These are phyloP conservation scores for Istiophorus platypterus DNA, from an alignment of 2,113 vertebrate species.

Conservation along the genomic window DNA sequence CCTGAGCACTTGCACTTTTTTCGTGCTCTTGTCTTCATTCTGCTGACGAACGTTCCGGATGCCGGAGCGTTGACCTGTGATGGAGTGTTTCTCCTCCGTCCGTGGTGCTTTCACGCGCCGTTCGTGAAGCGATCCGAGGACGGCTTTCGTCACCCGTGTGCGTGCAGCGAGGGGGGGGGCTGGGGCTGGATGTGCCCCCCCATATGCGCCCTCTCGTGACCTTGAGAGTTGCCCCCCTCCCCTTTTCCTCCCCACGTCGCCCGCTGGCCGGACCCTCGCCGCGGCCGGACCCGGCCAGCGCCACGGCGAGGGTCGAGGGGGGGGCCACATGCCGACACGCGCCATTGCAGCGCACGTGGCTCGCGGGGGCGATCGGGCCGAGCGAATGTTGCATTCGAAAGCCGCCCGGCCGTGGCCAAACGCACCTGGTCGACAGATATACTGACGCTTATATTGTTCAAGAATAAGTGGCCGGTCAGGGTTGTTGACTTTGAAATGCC, in stretches of 20 bases:
- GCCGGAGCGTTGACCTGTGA: background rate
- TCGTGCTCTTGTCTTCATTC: background rate
- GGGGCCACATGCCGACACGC: too few relatives aligned
- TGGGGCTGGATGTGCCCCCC: too few relatives aligned
- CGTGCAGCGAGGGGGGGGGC: too few relatives aligned
- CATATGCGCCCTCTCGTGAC: too few relatives aligned
- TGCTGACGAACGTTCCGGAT: background rate
- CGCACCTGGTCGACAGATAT: conserved; percentile 19
- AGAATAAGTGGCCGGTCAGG: background rate
- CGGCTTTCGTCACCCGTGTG: background rate
- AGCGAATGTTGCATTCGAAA: conserved; percentile 44
- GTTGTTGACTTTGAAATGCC: background rate
- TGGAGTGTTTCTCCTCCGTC: too few relatives aligned
- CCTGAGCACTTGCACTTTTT: background rate
- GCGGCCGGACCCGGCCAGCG: too few relatives aligned
- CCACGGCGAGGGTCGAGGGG: too few relatives aligned
- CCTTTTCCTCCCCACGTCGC: too few relatives aligned
- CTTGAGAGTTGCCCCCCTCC: conserved; percentile 20
- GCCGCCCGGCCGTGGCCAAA: conserved; percentile 22
- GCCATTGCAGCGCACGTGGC: conserved; percentile 43
- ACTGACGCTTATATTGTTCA: background rate
- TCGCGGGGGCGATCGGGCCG: conserved; percentile 26
- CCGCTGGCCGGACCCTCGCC: too few relatives aligned
- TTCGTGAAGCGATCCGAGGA: background rate
- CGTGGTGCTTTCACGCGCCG: background rate